Percentiles rank a stretch among this genome's conserved stretches.
phyloP scores from a whole-genome alignment of 2,888 invertebrate genomes.

The Yponomeuta malinellus region DNA sequence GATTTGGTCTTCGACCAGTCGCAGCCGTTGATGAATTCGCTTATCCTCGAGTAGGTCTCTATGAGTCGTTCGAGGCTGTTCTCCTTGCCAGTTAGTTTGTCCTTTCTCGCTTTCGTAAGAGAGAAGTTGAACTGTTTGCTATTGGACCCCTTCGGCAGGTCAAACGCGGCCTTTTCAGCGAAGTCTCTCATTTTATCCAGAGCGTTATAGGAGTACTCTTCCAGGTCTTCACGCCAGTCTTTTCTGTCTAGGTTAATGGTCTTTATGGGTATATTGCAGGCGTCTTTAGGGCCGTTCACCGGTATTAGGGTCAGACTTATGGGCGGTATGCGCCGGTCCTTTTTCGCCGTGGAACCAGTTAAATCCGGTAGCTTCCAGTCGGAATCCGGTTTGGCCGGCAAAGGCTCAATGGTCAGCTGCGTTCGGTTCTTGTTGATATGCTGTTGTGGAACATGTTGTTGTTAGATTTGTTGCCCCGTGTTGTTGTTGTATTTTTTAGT shows the following conservation, averaged over 20 bases:
- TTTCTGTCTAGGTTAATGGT: slow-evolving; percentile 47
- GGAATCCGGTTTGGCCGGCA: slow-evolving; percentile 39
- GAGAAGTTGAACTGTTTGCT: slow-evolving; percentile 43
- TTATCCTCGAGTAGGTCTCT: slow-evolving; percentile 65
- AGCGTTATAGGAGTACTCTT: slow-evolving; percentile 70
- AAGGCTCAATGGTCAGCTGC: slow-evolving; percentile 66
- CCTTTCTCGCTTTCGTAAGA: slow-evolving; percentile 41
- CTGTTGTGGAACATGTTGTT: slow-evolving; percentile 48
- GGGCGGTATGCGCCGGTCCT: slow-evolving; percentile 62
- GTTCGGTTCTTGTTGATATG: slow-evolving; percentile 72
- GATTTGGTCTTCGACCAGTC: slow-evolving; percentile 60
- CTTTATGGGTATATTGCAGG: slow-evolving; percentile 49
- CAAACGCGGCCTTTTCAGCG: slow-evolving; percentile 68
- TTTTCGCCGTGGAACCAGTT: slow-evolving; percentile 43
- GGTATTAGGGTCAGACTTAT: slow-evolving; percentile 68
- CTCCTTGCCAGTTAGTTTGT: slow-evolving; percentile 44
- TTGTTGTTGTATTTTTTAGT: slow-evolving; percentile 26
- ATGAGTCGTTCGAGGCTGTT: slow-evolving; percentile 61
- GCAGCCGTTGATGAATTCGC: slow-evolving; percentile 68
- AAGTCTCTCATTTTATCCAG: slow-evolving; percentile 72
- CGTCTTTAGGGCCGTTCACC: slow-evolving; percentile 53
- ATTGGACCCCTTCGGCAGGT: slow-evolving; percentile 55
- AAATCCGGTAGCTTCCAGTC: slow-evolving; percentile 59
- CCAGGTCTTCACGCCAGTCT: slow-evolving; percentile 50
- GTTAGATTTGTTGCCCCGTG: slow-evolving; percentile 31